Conservation (phyloP, 2,888 invertebrate genomes). For the Parnassius orleans region DNA sequence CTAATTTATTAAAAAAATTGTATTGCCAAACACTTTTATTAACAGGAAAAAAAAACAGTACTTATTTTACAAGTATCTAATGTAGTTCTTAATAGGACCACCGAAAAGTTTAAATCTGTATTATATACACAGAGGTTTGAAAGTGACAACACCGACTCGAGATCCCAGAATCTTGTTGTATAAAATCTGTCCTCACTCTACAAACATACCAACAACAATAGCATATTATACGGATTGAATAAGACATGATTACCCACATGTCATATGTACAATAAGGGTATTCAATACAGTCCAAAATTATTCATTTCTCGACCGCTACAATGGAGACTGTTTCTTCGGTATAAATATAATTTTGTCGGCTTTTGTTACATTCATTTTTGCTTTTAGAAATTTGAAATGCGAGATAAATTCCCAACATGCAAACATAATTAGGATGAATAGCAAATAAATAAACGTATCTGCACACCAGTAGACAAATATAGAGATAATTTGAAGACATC, state of each 20-base stretch:
- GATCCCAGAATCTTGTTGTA: no score
- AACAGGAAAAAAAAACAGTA: no score
- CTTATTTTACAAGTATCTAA: no score
- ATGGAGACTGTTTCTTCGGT: neutral
- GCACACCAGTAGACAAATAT: no score
- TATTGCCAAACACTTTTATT: no score
- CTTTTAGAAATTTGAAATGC: slow-evolving; percentile 1
- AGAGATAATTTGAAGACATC: no score
- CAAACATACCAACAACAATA: neutral
- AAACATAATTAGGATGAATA: slow-evolving; percentile 10
- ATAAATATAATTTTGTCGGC: slow-evolving; percentile 7
- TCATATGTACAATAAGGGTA: neutral
- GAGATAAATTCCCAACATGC: slow-evolving; percentile 3
- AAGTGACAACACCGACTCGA: no score
- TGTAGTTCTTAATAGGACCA: no score
- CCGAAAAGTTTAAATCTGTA: no score
- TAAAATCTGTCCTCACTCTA: neutral
- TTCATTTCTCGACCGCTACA: neutral
- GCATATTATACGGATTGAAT: neutral
- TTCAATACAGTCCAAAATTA: neutral
- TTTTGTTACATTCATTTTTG: slow-evolving; percentile 1
- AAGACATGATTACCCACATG: neutral
- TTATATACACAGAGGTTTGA: no score
- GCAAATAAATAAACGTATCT: slow-evolving; percentile 6
- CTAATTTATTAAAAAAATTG: no score